A percentile compares a stretch with the other conserved stretches of the same genome.
These are phyloP conservation scores for Pipa parva DNA, from an alignment of 2,113 vertebrate genomes.

Conservation along the genomic window DNA sequence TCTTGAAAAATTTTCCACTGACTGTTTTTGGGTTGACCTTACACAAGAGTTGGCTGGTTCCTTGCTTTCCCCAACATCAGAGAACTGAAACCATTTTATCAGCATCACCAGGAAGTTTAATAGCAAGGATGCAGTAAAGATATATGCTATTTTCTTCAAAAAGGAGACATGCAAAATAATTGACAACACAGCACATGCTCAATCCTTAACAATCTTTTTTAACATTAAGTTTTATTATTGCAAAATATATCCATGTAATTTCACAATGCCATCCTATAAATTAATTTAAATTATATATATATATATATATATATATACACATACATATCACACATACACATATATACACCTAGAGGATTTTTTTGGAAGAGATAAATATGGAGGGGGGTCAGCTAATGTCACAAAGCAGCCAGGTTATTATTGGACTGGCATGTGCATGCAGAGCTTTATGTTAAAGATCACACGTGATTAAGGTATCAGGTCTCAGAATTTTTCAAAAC, in stretches of 20 bases:
- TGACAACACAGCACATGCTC: no score
- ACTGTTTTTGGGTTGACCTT: slow-evolving; percentile 60
- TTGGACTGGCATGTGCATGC: slow-evolving; percentile 37
- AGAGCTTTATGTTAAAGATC: slow-evolving; percentile 37
- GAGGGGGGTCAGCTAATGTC: slow-evolving; percentile 41
- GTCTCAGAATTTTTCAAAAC: slow-evolving; percentile 22
- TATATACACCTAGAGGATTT: slow-evolving; percentile 52
- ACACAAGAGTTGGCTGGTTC: slow-evolving; percentile 52
- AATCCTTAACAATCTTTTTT: no score
- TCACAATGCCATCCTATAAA: no score
- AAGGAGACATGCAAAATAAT: slow-evolving; percentile 48
- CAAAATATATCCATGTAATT: no score
- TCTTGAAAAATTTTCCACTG: slow-evolving; percentile 62
- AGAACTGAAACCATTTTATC: slow-evolving; percentile 51
- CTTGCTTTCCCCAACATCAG: slow-evolving; percentile 51
- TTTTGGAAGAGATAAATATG: slow-evolving; percentile 25
- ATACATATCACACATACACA: no score
- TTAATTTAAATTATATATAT: no score
- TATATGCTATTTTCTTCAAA: slow-evolving; percentile 47
- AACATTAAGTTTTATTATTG: no score
- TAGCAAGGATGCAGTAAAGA: slow-evolving; percentile 54
- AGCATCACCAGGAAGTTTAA: slow-evolving; percentile 58
- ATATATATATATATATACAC: no score
- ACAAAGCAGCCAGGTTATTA: slow-evolving; percentile 36
- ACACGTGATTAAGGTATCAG: slow-evolving; percentile 26